Conservation (phyloP, 1,140 invertebrate genomes). For the Bombus soroeensis region DNA sequence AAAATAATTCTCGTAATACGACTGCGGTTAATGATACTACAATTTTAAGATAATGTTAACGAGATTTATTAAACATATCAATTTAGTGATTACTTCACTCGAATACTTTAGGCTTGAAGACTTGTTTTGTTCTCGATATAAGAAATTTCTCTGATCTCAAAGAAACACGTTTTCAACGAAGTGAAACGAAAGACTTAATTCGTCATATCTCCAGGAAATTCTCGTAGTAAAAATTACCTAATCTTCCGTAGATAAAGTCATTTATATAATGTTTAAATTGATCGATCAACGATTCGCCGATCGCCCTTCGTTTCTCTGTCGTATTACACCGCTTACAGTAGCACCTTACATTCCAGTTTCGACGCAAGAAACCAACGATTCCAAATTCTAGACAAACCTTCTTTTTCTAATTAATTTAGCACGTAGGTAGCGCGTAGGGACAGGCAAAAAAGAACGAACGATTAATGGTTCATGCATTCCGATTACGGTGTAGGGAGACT, state of each 20-base stretch:
- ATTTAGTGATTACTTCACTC: neutral
- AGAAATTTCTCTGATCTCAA: neutral
- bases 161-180: neutral
- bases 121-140: neutral
- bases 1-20: no score
- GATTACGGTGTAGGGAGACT: slow-evolving; percentile 56
- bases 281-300: slow-evolving; percentile 49
- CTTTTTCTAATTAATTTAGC: slow-evolving; percentile 52
- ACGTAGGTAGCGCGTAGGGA: slow-evolving; percentile 26
- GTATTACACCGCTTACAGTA: slow-evolving; percentile 8
- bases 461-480: slow-evolving; percentile 62
- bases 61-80: neutral
- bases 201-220: neutral
- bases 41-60: no score
- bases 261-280: neutral
- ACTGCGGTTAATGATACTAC: no score
- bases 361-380: slow-evolving; percentile 23
- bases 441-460: neutral
- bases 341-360: slow-evolving; percentile 56
- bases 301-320: slow-evolving; percentile 22
- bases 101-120: neutral
- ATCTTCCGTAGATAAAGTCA: neutral
- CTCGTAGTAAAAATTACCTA: neutral
- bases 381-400: slow-evolving; percentile 4
- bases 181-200: neutral